phyloP scores from a whole-genome alignment of 2,797 vertebrate genomes.

The Tapirus indicus region DNA sequence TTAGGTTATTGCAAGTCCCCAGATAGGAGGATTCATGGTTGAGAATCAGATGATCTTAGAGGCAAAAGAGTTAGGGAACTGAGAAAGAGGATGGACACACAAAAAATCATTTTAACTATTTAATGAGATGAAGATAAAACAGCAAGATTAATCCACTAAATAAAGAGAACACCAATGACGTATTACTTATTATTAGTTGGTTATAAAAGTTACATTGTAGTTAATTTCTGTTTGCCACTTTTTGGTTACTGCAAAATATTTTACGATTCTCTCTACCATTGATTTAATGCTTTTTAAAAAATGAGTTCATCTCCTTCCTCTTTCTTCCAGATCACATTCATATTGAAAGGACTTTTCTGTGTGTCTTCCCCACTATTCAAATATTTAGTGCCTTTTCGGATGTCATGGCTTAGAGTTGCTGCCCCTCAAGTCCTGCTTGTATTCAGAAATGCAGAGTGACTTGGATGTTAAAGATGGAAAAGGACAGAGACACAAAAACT shows the following conservation, averaged over 20 bases:
- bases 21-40: not conserved
- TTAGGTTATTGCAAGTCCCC: not conserved
- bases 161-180: not conserved
- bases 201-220: not conserved
- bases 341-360: not conserved
- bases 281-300: not conserved
- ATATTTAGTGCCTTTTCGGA: not conserved
- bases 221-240: constrained; percentile 39
- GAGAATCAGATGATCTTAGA: not conserved
- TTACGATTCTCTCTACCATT: not conserved
- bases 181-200: not conserved
- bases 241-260: not conserved
- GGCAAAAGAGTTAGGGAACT: not conserved
- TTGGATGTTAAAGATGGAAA: not conserved
- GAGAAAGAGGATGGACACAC: not conserved
- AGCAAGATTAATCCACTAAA: not conserved
- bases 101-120: not conserved
- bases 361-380: not conserved
- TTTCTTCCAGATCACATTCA: not conserved
- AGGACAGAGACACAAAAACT: not conserved
- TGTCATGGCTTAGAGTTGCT: not conserved
- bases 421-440: not conserved
- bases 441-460: not conserved
- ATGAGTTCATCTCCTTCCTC: not conserved
- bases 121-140: constrained; percentile 29